phyloP scores from a whole-genome alignment of 2,797 vertebrate species.

The Lindbergichthys nudifrons region DNA sequence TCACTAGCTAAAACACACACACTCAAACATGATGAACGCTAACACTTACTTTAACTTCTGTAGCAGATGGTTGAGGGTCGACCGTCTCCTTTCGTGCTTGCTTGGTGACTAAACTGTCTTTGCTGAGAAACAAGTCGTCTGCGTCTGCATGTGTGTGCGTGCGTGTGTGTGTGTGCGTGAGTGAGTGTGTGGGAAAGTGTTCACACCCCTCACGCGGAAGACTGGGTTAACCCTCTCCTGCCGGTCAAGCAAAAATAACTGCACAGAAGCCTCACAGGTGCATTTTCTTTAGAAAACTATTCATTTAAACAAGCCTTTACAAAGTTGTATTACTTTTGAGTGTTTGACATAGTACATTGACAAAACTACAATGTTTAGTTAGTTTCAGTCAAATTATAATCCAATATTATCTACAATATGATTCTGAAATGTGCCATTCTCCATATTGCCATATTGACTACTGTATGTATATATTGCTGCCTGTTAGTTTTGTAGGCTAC shows the following conservation, averaged over 20 bases:
- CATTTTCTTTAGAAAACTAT: background rate
- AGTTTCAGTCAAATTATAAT: too few species aligned
- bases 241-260: background rate
- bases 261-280: background rate
- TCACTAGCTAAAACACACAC: background rate
- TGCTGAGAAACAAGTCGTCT: background rate
- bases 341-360: background rate
- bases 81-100: background rate
- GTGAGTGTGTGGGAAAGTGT: constrained; percentile 8
- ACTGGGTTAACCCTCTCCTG: constrained; percentile 44
- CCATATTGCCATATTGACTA: too few species aligned
- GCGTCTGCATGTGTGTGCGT: background rate
- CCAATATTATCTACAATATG: too few species aligned
- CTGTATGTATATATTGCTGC: background rate
- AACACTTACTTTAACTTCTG: constrained; percentile 52
- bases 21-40: accelerated
- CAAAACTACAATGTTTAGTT: too few species aligned
- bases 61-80: background rate
- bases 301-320: background rate
- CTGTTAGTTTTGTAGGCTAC: background rate
- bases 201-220: constrained; percentile 49
- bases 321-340: background rate
- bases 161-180: background rate
- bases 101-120: background rate
- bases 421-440: too few species aligned